Evolutionary conservation across 2,888 invertebrate genomes (phyloP), one percentile per base, ranked within the genome.

Genomic region (Agonopterix heracliana): DNA sequence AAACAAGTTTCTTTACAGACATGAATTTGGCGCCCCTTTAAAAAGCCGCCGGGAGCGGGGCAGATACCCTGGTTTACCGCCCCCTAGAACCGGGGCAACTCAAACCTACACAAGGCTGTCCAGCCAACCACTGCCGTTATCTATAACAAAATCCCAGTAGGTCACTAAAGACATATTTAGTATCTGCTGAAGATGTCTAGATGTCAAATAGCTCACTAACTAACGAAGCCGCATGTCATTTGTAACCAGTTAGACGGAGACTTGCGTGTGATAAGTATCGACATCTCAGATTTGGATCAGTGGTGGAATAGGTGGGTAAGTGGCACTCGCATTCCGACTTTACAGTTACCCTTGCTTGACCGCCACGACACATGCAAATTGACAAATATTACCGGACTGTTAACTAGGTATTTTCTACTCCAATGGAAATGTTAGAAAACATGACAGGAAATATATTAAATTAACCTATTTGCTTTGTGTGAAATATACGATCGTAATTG

Each of bases 361-460:
- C 11, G 41, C 41, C n/a, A 13, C 64, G 66, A 59, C 59, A 77
- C 67, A 79, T 81, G 82, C 64, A 81, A 84, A 84, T 83, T 82
- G 81, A 79, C 81, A 81, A 81, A 83, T 75, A 81, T 70, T 62
- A 68, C 65, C 62, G 63, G 64, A 54, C 57, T 26, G 26, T 7
- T 26, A 9, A 14, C 14, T 17, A 14, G 14, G 2, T 10, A 38
- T 10, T 38, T 38, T 11, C 38, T 42, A 11, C 42, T 42, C 9
- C n/a, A 11, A 42, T 42, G 41, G 13, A 9, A 14, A 42, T 42
- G 41, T 42, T 14, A n/a, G 9, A 42, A 12, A 42, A 13, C 9
- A 42, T 11, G 9, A 13, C 9, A 42, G 13, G 5, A 42, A 26
- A 26, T 17, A 17, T 1, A 17, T 17, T n/a, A n/a, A n/a, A 17